Conservation (phyloP, 1,140 invertebrate species). For the Tachypleus tridentatus region DNA sequence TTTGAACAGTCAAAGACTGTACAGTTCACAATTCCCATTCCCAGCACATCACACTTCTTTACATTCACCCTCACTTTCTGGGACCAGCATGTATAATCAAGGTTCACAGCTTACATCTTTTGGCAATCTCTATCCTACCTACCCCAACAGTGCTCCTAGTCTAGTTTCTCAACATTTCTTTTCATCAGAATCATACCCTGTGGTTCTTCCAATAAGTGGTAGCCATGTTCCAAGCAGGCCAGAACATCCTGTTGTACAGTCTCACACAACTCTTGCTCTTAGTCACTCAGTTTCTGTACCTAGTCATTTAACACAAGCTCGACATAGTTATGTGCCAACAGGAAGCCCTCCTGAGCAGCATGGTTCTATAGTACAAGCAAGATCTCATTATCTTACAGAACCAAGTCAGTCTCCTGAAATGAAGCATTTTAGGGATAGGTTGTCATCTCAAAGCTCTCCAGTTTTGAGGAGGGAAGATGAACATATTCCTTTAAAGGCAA, state of each 20-base stretch:
- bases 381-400: no score
- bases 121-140: background rate
- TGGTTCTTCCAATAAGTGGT: background rate
- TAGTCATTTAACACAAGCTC: background rate
- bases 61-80: background rate
- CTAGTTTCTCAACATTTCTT: conserved; percentile 1
- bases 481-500: conserved; percentile 3
- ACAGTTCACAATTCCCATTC: background rate
- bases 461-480: no score
- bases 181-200: background rate
- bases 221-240: background rate
- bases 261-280: background rate
- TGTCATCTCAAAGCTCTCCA: no score
- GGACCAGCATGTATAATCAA: no score
- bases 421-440: no score
- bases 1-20: conserved; percentile 1
- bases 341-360: background rate
- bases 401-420: no score
- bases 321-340: background rate
- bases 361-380: background rate
- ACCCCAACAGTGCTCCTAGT: background rate
- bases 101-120: background rate
- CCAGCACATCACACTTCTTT: background rate
- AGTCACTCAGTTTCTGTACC: background rate
- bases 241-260: background rate